Evolutionary conservation across 1,140 invertebrate genomes (phyloP).

Genomic region (Hestina assimilis): DNA sequence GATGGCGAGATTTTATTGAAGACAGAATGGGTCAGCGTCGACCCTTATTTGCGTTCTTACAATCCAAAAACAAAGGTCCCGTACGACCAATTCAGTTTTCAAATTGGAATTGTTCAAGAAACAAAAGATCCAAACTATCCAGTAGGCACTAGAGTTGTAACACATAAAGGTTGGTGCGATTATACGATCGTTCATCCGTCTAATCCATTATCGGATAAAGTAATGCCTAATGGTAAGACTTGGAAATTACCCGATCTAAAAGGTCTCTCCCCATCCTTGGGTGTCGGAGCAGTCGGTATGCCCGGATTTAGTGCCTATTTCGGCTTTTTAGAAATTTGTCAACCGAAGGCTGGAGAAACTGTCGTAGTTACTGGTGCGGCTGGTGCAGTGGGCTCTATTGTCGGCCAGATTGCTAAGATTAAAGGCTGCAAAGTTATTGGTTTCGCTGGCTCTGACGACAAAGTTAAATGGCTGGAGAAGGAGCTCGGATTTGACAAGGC

Average conservation of each 20-base stretch:
- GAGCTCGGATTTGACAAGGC: conserved; percentile 82
- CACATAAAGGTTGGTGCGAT: conserved; percentile 80
- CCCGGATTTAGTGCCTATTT: conserved; percentile 84
- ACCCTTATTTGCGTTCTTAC: conserved; percentile 73
- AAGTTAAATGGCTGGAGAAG: conserved; percentile 83
- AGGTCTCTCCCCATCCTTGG: conserved; percentile 44
- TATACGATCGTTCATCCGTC: conserved; percentile 56
- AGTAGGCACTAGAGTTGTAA: conserved; percentile 77
- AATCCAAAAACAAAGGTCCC: conserved; percentile 34
- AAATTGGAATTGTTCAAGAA: conserved; percentile 55
- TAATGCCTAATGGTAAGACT: conserved; percentile 47
- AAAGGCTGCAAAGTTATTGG: conserved; percentile 85
- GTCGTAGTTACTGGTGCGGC: conserved; percentile 83
- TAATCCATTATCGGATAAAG: conserved; percentile 21
- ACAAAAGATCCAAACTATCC: conserved; percentile 70
- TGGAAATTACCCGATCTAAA: conserved; percentile 54
- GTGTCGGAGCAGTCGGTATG: conserved; percentile 55
- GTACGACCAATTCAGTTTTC: conserved; percentile 62
- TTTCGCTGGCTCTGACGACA: conserved; percentile 84
- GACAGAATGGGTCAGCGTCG: conserved; percentile 76
- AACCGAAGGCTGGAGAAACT: conserved; percentile 84
- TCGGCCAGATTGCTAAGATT: conserved; percentile 87
- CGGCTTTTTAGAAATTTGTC: conserved; percentile 83
- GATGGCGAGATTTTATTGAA: conserved; percentile 69
- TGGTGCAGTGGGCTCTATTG: conserved; percentile 85